Base-by-base conservation (phyloP, 2,113 vertebrate species). In the Asarcornis scutulata region DNA sequence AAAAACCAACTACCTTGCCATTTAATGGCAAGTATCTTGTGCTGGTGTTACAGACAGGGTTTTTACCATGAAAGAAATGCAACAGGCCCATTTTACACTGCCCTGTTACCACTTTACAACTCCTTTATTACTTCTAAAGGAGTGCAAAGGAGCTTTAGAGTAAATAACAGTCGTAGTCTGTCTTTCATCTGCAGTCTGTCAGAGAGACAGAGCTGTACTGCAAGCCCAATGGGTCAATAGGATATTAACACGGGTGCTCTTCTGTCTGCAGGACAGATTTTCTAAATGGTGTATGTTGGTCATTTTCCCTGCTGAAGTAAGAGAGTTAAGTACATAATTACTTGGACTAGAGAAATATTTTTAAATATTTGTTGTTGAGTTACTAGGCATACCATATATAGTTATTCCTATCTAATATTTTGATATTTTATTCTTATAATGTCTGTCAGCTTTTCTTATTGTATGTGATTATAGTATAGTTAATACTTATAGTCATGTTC, bases 81-180 rank as follows among this genome's bases (percentile, higher is more conserved):
- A 58, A 80, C 66, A 58, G 66, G 58, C 66, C 73, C 62, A 25
- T 68, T 94, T 86, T 76, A 75, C 15, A 36, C 67, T 73, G 81
- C 78, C 71, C 94, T 95, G 89, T 96, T 93, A 87, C 17, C 86
- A 53, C 91, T 82, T 93, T 50, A 46, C 58, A 72, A 27, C 58
- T 83, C 69, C 74, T 91, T 90, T 90, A 58, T 81, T 81, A 75
- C 56, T 90, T 88, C 79, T 86, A 18, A 77, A 81, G 56, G n/a
- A 64, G 76, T n/a, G 72, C 3, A 69, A 84, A 84, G 83, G 88
- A 88, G 80, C 76, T 86, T 56, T 53, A 56, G 78, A 90, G 79
- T 75, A 94, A 96, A 93, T 75, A 95, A 16, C 52, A 78, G 76
- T 3, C 89, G 31, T 42, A 90, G 75, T 32, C 73, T 67, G 92